A percentile compares a stretch with the other conserved stretches of the same genome.
These are phyloP conservation scores for Andrena fulva DNA, from an alignment of 2,888 invertebrate species.

Conservation along the genomic window DNA sequence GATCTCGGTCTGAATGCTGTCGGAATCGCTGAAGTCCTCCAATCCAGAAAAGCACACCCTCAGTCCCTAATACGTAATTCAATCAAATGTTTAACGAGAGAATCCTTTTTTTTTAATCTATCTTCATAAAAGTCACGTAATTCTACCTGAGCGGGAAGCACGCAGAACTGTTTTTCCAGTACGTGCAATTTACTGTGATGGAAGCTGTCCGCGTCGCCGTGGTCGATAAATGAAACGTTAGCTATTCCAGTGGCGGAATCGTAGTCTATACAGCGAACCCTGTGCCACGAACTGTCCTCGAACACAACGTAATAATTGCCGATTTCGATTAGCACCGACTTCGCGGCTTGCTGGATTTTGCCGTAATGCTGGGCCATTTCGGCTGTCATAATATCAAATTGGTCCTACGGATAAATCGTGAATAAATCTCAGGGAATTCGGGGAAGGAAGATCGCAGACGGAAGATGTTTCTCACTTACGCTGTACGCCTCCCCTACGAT, in stretches of 20 bases:
- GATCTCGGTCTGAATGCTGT: constrained; percentile 81
- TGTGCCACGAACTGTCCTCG: constrained; percentile 84
- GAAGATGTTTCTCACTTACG: constrained; percentile 83
- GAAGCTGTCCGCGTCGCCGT: constrained; percentile 89
- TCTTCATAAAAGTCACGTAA: not conserved
- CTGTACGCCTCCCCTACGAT: constrained; percentile 89
- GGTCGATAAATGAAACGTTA: constrained; percentile 89
- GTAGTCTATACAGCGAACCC: constrained; percentile 83
- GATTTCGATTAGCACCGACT: constrained; percentile 71
- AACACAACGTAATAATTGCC: constrained; percentile 85
- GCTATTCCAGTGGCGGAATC: constrained; percentile 70
- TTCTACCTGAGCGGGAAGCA: constrained; percentile 89
- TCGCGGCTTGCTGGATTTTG: constrained; percentile 59
- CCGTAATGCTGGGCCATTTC: constrained; percentile 84
- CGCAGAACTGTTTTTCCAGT: constrained; percentile 88
- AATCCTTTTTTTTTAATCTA: not conserved
- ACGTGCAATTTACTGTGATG: constrained; percentile 86
- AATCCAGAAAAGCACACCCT: constrained; percentile 89
- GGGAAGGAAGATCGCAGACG: constrained; percentile 18
- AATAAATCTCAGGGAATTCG: not conserved
- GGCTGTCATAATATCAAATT: constrained; percentile 80
- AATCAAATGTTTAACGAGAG: not conserved
- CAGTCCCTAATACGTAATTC: constrained; percentile 86
- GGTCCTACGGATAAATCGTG: constrained; percentile 77
- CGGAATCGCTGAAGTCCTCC: constrained; percentile 87